These are phyloP conservation scores for Limnephilus marmoratus DNA, from an alignment of 2,888 invertebrate species.

Conservation along the genomic window DNA sequence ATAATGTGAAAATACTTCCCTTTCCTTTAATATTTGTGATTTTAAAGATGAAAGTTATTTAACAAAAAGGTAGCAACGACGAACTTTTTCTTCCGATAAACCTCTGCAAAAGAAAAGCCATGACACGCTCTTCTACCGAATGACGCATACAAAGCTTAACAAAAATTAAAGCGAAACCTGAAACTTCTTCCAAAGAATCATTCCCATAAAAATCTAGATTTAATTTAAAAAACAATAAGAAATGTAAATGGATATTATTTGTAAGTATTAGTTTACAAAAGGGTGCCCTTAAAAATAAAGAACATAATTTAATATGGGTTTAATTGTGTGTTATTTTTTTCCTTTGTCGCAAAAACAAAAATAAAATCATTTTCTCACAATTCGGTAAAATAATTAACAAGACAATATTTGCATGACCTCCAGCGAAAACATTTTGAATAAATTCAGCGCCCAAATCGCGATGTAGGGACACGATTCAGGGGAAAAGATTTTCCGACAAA, in stretches of 20 bases:
- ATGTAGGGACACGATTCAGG: slow-evolving; percentile 5
- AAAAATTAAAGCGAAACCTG: not conserved
- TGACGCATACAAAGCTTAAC: not conserved
- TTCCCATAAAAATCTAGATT: not conserved
- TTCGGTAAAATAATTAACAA: slow-evolving; percentile 4
- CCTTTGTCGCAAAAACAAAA: not conserved
- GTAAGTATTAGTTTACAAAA: no score
- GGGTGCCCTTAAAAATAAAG: no score
- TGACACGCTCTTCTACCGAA: not conserved
- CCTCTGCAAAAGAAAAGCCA: not conserved
- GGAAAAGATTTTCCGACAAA: slow-evolving; percentile 7
- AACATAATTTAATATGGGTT: not conserved
- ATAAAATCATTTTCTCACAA: not conserved
- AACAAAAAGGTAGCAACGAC: not conserved
- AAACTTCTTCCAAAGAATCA: not conserved
- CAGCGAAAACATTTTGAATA: slow-evolving; percentile 9
- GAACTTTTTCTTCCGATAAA: not conserved
- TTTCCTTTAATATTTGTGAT: not conserved
- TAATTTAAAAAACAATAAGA: not conserved
- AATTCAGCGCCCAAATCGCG: slow-evolving; percentile 16
- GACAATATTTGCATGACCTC: slow-evolving; percentile 33
- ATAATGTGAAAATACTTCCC: not conserved
- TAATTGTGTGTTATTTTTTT: not conserved
- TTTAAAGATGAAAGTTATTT: not conserved
- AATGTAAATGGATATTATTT: not conserved